Conservation (phyloP, 2,113 vertebrate genomes). For the Baryphthengus martii region DNA sequence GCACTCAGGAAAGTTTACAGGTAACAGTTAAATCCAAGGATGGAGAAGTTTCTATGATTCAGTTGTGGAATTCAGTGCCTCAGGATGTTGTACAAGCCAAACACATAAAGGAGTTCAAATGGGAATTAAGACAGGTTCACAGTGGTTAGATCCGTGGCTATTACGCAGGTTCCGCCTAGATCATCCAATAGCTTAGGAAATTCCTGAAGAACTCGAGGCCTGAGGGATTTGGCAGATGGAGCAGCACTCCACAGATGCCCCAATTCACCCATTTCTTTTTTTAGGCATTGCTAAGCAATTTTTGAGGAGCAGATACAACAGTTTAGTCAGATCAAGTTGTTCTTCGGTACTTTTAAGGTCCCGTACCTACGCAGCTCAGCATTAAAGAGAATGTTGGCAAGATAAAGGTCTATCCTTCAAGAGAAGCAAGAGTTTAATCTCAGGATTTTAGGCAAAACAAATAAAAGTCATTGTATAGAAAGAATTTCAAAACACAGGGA, state of each 20-base stretch:
- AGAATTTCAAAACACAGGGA: neutral
- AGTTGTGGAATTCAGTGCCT: neutral
- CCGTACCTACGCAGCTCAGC: neutral
- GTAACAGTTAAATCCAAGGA: neutral
- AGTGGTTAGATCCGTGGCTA: neutral
- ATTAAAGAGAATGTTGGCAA: neutral
- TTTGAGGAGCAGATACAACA: neutral
- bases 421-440: neutral
- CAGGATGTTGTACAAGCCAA: neutral
- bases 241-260: neutral
- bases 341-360: neutral
- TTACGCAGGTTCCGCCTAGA: neutral
- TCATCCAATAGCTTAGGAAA: neutral
- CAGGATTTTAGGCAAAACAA: neutral
- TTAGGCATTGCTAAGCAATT: neutral
- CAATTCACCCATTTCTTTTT: neutral
- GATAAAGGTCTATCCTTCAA: too few relatives aligned
- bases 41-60: neutral
- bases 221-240: neutral
- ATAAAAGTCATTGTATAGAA: neutral
- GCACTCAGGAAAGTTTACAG: neutral
- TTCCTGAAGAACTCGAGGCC: neutral
- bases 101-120: neutral
- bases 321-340: neutral
- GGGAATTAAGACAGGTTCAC: neutral